A percentile compares a stretch with the other conserved stretches of the same genome.
Evolutionary conservation across 2,113 vertebrate genomes (phyloP).

Genomic region (Nematolebias whitei): DNA sequence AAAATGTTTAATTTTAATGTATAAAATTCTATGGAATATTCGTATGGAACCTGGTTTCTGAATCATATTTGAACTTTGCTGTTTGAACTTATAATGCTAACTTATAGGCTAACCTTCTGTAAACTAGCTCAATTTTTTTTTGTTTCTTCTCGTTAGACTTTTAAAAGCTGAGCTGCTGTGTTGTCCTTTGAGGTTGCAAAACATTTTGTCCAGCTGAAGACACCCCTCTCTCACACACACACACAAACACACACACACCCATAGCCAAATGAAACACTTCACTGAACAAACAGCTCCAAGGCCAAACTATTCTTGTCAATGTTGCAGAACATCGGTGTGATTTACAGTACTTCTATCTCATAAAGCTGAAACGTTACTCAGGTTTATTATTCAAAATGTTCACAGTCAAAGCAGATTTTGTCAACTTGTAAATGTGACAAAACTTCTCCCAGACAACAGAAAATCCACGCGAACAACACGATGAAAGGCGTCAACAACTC

Average conservation of each 20-base stretch:
- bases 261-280: conserved; percentile 40
- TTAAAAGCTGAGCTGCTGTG: conserved; percentile 30
- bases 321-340: conserved; percentile 52
- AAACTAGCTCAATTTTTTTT: neutral
- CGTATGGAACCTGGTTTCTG: too few species aligned
- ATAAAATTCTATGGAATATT: too few species aligned
- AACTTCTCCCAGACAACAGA: neutral
- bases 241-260: conserved; percentile 20
- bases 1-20: too few species aligned
- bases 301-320: conserved; percentile 59
- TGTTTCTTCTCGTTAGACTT: conserved; percentile 27
- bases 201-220: conserved; percentile 54
- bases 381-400: too few species aligned
- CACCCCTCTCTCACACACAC: too few species aligned
- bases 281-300: conserved; percentile 52
- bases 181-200: conserved; percentile 40
- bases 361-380: neutral
- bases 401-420: neutral
- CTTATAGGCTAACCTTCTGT: too few species aligned
- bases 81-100: too few species aligned
- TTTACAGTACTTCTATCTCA: neutral
- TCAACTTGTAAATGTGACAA: neutral
- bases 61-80: too few species aligned
- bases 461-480: too few species aligned
- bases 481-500: neutral